A percentile compares a stretch with the other conserved stretches of the same genome.
phyloP scores from a whole-genome alignment of 1,140 invertebrate genomes.

The Cotesia vestalis region DNA sequence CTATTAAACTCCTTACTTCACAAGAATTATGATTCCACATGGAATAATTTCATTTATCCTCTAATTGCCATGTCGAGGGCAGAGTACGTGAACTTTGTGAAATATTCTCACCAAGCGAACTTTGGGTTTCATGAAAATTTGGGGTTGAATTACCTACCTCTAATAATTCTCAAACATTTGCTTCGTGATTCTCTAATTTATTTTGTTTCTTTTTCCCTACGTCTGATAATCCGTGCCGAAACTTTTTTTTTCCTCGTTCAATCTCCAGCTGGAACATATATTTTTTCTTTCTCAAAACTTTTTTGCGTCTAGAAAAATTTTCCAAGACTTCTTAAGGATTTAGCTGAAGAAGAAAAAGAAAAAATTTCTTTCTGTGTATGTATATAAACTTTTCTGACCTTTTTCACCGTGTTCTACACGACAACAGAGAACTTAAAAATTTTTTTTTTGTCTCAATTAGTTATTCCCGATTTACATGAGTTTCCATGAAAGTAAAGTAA shows the following conservation, averaged over 20 bases:
- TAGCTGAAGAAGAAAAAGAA: neutral
- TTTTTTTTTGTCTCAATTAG: conserved; percentile 29
- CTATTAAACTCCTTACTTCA: neutral
- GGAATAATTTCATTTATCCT: conserved; percentile 37
- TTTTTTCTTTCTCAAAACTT: conserved; percentile 9
- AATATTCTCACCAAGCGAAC: conserved; percentile 32
- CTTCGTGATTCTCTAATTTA: conserved; percentile 22
- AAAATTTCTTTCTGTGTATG: neutral
- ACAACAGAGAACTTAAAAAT: neutral
- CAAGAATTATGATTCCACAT: conserved; percentile 33
- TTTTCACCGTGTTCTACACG: neutral
- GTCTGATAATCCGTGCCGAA: conserved; percentile 12
- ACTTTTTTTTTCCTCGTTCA: neutral
- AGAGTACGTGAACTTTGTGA: conserved; percentile 25
- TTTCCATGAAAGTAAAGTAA: conserved; percentile 11
- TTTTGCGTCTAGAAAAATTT: conserved; percentile 10
- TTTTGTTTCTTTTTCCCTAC: conserved; percentile 1
- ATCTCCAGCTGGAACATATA: neutral
- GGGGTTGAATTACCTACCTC: conserved; percentile 18
- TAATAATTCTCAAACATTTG: conserved; percentile 36
- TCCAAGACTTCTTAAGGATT: neutral
- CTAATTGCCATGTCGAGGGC: conserved; percentile 32
- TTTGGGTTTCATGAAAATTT: conserved; percentile 29
- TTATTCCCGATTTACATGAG: conserved; percentile 36
- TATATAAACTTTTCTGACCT: neutral